Percentiles rank a stretch among this genome's conserved stretches.
Evolutionary conservation across 1,140 invertebrate genomes (phyloP).

Genomic region (Micrasema minimum): DNA sequence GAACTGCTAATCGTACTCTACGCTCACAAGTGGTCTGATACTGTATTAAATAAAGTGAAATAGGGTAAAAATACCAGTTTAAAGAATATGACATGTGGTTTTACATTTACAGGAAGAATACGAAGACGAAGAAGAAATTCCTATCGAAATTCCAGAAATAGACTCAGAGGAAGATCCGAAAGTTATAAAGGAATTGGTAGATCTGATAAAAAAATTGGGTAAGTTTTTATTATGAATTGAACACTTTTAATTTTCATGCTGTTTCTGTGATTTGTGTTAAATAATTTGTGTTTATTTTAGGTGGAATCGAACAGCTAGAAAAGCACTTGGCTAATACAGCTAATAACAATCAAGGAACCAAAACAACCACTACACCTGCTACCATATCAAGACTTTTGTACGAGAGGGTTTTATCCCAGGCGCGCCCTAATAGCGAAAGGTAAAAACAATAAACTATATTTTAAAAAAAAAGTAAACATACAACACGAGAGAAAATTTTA

Average conservation of each 20-base stretch:
- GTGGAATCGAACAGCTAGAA: conserved; percentile 82
- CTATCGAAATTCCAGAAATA: conserved; percentile 59
- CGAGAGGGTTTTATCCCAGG: conserved; percentile 71
- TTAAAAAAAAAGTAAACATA: too few species aligned
- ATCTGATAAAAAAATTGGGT: conserved; percentile 86
- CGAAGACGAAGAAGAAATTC: conserved; percentile 69
- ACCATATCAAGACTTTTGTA: conserved; percentile 79
- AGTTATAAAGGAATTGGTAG: conserved; percentile 86
- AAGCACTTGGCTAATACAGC: conserved; percentile 75
- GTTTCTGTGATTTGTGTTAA: neutral
- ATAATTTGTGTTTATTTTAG: conserved; percentile 47
- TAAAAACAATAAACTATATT: too few species aligned
- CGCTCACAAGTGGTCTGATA: too few species aligned
- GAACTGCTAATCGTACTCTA: too few species aligned
- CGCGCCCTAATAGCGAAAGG: conserved; percentile 47
- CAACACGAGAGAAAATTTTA: too few species aligned
- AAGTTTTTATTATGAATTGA: conserved; percentile 50
- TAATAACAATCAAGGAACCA: conserved; percentile 47
- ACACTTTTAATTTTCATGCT: neutral
- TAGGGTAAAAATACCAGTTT: too few species aligned
- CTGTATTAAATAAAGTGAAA: too few species aligned
- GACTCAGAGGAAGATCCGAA: conserved; percentile 79
- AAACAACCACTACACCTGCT: conserved; percentile 67
- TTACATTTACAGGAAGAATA: conserved; percentile 64
- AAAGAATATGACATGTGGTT: too few species aligned